Conservation (phyloP, 2,888 invertebrate species). For the Stenolophus ochropezus region DNA sequence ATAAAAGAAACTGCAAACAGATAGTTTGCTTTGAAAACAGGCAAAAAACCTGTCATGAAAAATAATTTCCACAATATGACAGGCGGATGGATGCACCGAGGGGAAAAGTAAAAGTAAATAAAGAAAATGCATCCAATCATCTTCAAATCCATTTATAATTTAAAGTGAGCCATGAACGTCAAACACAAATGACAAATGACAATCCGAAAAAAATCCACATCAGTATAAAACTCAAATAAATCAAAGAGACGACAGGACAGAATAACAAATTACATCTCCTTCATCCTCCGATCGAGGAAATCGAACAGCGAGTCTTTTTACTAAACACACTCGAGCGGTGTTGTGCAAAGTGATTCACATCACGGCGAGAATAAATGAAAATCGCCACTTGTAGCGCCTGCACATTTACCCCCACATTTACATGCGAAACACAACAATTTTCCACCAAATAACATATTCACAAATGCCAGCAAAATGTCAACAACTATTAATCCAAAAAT, state of each 20-base stretch:
- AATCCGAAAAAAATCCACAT: constrained; percentile 37
- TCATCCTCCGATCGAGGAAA: constrained; percentile 26
- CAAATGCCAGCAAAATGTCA: too few species aligned
- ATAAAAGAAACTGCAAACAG: not conserved
- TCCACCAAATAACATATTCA: too few species aligned
- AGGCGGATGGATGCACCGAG: not conserved
- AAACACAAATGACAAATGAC: constrained; percentile 41
- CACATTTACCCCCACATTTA: too few species aligned
- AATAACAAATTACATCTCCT: constrained; percentile 33
- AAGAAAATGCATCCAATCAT: constrained; percentile 30
- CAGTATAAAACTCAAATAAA: constrained; percentile 37
- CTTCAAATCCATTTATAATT: constrained; percentile 34
- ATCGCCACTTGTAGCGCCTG: constrained; percentile 44
- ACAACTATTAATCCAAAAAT: too few species aligned
- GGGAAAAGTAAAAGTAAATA: constrained; percentile 34
- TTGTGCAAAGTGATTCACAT: constrained; percentile 35
- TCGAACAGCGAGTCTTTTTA: constrained; percentile 36
- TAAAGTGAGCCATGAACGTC: constrained; percentile 39
- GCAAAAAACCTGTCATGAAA: not conserved
- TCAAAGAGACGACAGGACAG: constrained; percentile 33
- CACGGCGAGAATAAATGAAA: constrained; percentile 18
- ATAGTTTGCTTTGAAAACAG: not conserved
- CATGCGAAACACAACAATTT: too few species aligned
- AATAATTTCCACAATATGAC: not conserved
- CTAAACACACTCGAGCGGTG: constrained; percentile 22